These are phyloP conservation scores for Drosophila fuyamai DNA, from an alignment of 1,140 invertebrate species.

Conservation along the genomic window DNA sequence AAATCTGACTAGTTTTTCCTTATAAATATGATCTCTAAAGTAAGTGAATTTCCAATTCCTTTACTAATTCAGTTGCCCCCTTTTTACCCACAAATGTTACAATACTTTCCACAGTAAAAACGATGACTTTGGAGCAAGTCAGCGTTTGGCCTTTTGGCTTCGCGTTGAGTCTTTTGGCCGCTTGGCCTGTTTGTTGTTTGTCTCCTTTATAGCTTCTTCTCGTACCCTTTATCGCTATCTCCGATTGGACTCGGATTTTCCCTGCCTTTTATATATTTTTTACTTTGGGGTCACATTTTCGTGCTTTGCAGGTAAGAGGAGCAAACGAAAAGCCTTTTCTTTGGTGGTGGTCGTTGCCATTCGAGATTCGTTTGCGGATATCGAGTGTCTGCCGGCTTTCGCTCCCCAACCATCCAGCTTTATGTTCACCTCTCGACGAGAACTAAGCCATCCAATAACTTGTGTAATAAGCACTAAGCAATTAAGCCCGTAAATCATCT, in stretches of 20 bases:
- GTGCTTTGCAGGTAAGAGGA: constrained; percentile 62
- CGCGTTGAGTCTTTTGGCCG: constrained; percentile 39
- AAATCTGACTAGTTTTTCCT: too few species aligned
- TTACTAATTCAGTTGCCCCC: too few species aligned
- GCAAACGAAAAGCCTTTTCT: constrained; percentile 47
- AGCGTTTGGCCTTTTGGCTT: constrained; percentile 39
- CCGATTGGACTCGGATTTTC: constrained; percentile 72
- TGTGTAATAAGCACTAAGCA: constrained; percentile 8
- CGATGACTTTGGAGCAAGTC: constrained; percentile 10
- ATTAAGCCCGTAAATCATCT: constrained; percentile 26
- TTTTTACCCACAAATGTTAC: not conserved
- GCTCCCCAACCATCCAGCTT: not conserved
- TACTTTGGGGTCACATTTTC: constrained; percentile 69
- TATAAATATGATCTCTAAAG: too few species aligned
- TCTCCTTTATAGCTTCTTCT: constrained; percentile 83
- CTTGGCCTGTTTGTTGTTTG: constrained; percentile 72
- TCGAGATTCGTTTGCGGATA: constrained; percentile 47
- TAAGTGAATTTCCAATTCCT: too few species aligned
- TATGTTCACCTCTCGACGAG: not conserved
- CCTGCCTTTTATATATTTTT: constrained; percentile 21
- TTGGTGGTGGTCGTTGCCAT: constrained; percentile 21
- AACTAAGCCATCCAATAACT: constrained; percentile 2
- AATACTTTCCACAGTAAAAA: constrained; percentile 18
- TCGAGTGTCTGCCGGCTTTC: constrained; percentile 49
- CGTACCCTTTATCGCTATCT: constrained; percentile 78